Conservation (phyloP, 1,140 invertebrate species). For the Phocides pigmalion region DNA sequence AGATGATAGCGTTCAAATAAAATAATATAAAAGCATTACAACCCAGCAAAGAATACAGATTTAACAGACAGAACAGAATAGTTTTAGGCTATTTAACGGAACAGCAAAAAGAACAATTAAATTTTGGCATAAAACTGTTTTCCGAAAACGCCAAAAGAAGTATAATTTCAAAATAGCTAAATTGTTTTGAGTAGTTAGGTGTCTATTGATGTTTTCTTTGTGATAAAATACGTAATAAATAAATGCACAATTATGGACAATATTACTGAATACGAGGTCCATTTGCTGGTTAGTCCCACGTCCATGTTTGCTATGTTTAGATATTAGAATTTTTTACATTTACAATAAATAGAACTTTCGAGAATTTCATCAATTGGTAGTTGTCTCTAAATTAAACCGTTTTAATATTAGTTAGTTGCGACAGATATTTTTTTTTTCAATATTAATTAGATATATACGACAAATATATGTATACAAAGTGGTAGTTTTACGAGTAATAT, state of each 20-base stretch:
- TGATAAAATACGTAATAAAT: conserved; percentile 72
- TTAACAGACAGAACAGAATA: too few relatives aligned
- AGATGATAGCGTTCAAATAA: too few relatives aligned
- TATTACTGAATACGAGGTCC: conserved; percentile 77
- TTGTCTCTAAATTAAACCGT: background rate
- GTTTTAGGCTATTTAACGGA: too few relatives aligned
- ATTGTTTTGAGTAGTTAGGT: too few relatives aligned
- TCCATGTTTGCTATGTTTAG: conserved; percentile 64
- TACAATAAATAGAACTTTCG: conserved; percentile 42
- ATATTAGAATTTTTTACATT: conserved; percentile 69
- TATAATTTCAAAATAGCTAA: too few relatives aligned
- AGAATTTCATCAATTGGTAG: background rate
- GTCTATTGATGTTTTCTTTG: conserved; percentile 48
- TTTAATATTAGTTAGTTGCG: too few relatives aligned
- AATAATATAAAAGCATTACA: too few relatives aligned
- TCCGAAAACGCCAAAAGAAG: too few relatives aligned
- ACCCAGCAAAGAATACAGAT: too few relatives aligned
- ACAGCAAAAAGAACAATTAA: too few relatives aligned
- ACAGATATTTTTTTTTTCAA: background rate
- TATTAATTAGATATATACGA: background rate
- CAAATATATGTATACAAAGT: background rate
- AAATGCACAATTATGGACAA: conserved; percentile 80
- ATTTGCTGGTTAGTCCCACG: conserved; percentile 62
- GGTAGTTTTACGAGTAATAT: background rate
- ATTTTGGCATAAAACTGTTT: too few relatives aligned